Evolutionary conservation across 2,888 invertebrate genomes (phyloP), one percentile per base, ranked within the genome.

Genomic region (Catocala nupta): DNA sequence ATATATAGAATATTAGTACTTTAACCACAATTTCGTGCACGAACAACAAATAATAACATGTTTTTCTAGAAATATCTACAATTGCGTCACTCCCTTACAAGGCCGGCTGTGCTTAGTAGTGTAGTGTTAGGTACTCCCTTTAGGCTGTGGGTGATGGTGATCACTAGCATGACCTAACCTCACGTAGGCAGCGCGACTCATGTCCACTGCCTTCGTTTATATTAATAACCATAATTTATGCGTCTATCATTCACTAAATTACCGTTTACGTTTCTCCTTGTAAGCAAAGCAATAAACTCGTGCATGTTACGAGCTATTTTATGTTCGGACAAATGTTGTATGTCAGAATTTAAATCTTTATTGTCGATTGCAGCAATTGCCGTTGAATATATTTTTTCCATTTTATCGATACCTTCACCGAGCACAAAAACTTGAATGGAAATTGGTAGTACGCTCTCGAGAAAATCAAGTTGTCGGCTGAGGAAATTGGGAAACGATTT

Each of bases 51-150:
- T 50, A 62, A 53, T 33, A 58, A 16, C 36, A 34, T 63, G 47
- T 63, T 68, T 25, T 64, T 72, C 62, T 78, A 78, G 68, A 77
- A 67, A 56, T 67, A 48, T 49, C 48, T 59, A 56, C 42, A 53
- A 57, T 63, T 68, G 66, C 71, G 71, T 75, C 73, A 73, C 69
- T 63, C 71, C 73, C 71, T 71, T 76, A 11, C 45, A 76, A 76
- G 58, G 58, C 50, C 50, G 68, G 67, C 65, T 61, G 61, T 54
- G 48, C 53, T 54, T 60, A 65, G n/a, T n/a, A n/a, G n/a, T n/a
- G n/a, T n/a, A n/a, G 57, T 58, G 55, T 53, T 64, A 68, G 65
- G 63, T 73, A 75, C 65, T 72, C 65, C 73, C 70, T 59, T 61
- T 65, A 63, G 65, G 63, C 63, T 56, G 75, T 65, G 72, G 75